Evolutionary conservation across 2,113 vertebrate species (phyloP).

Genomic region (Daubentonia madagascariensis): DNA sequence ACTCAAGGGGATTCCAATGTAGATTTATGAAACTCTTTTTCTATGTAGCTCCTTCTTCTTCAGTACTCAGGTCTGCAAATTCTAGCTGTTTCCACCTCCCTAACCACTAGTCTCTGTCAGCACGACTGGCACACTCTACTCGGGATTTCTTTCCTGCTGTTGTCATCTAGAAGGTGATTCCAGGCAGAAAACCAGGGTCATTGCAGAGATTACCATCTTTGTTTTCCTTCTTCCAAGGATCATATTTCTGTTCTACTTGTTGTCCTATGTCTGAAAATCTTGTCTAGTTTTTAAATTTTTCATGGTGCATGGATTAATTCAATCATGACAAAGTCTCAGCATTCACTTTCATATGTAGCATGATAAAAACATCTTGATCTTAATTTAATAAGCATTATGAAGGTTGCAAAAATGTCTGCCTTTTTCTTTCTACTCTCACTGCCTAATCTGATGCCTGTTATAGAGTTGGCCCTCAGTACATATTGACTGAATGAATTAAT

Average conservation of each 20-base stretch:
- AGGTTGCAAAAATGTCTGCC: background rate
- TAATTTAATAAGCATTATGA: background rate
- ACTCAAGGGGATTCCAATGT: background rate
- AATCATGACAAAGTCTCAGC: background rate
- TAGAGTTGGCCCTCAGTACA: background rate
- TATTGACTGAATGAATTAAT: background rate
- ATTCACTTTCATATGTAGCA: background rate
- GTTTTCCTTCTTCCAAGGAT: background rate
- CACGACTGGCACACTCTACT: background rate
- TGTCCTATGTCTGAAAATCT: background rate
- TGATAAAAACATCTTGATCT: background rate
- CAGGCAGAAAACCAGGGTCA: background rate
- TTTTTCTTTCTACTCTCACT: background rate
- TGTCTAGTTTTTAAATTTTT: background rate
- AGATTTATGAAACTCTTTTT: background rate
- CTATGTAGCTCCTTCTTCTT: background rate
- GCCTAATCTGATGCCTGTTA: background rate
- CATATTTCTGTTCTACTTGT: background rate
- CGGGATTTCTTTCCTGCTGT: background rate
- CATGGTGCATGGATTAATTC: background rate
- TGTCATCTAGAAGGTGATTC: background rate
- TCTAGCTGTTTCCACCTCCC: background rate
- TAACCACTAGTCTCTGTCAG: background rate
- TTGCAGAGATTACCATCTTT: background rate
- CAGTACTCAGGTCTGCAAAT: background rate